These are phyloP conservation scores for Mustelus asterias DNA, from an alignment of 2,113 vertebrate species.

Conservation along the genomic window DNA sequence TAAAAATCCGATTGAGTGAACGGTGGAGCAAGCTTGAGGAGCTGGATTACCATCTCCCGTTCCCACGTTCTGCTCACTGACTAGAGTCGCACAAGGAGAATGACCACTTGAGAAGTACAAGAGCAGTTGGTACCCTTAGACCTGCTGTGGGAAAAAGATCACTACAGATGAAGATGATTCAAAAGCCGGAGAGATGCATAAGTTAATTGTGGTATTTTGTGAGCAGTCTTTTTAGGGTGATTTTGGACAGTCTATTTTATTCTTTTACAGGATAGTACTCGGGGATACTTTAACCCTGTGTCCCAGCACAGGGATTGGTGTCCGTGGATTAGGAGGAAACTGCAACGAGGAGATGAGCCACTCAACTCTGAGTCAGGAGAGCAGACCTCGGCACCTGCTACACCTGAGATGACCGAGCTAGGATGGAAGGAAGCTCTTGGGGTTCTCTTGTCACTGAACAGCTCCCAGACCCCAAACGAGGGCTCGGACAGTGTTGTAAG, in stretches of 20 bases:
- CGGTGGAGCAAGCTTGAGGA: not conserved
- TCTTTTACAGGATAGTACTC: slow-evolving; percentile 40
- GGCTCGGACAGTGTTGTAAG: slow-evolving; percentile 26
- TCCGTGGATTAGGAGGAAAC: slow-evolving; percentile 71
- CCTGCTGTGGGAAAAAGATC: not conserved
- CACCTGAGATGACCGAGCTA: slow-evolving; percentile 43
- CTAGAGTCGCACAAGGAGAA: not conserved
- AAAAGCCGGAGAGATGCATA: not conserved
- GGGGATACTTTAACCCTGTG: slow-evolving; percentile 73
- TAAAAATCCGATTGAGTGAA: not conserved
- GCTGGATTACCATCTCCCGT: not conserved
- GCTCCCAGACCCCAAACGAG: slow-evolving; percentile 45
- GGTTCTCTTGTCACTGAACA: slow-evolving; percentile 63
- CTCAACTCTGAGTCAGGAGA: slow-evolving; percentile 37
- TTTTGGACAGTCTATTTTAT: not conserved
- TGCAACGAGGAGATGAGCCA: slow-evolving; percentile 44
- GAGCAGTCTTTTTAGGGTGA: not conserved
- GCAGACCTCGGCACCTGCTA: not conserved
- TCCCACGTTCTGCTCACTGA: not conserved
- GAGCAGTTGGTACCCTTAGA: not conserved
- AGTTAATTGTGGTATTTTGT: not conserved
- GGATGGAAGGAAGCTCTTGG: slow-evolving; percentile 75
- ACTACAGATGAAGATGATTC: not conserved
- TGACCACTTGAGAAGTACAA: not conserved
- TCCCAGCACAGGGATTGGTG: slow-evolving; percentile 94